Conservation (phyloP, 2,113 vertebrate genomes). For the Tetrao urogallus region DNA sequence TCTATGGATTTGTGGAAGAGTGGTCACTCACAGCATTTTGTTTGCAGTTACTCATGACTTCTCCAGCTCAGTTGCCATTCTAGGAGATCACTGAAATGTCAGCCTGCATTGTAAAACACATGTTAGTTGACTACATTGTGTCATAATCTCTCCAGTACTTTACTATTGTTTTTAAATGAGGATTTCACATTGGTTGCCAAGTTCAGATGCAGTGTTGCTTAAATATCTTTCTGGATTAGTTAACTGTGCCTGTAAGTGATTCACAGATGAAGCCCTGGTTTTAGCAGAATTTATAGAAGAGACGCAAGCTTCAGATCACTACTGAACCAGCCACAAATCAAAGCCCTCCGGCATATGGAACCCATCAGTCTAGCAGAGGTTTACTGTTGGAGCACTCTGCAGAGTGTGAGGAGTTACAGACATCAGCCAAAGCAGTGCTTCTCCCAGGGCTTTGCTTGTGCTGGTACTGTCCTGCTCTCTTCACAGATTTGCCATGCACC, state of each 20-base stretch:
- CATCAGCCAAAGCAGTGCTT: neutral
- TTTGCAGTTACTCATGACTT: neutral
- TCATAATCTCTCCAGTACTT: neutral
- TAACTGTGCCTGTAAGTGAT: neutral
- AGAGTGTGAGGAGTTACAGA: neutral
- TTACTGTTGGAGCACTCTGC: neutral
- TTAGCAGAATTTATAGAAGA: constrained; percentile 11
- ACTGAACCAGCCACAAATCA: constrained; percentile 14
- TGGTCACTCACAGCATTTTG: neutral
- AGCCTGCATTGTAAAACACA: neutral
- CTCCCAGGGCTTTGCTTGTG: neutral
- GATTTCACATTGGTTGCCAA: constrained; percentile 6
- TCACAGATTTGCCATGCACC: neutral
- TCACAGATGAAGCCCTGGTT: neutral
- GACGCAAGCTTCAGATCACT: neutral
- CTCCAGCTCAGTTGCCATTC: neutral
- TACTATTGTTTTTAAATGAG: constrained; percentile 17
- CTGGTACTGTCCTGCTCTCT: neutral
- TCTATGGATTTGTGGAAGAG: neutral
- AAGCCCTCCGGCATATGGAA: neutral
- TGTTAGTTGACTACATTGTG: neutral
- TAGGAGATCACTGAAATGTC: neutral
- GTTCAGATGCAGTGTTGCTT: constrained; percentile 36
- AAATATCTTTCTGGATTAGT: constrained; percentile 15
- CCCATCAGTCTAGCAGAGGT: neutral